Evolutionary conservation across 1,140 invertebrate species (phyloP), one percentile per base, ranked within the genome.

Genomic region (Elymnias hypermnestra): DNA sequence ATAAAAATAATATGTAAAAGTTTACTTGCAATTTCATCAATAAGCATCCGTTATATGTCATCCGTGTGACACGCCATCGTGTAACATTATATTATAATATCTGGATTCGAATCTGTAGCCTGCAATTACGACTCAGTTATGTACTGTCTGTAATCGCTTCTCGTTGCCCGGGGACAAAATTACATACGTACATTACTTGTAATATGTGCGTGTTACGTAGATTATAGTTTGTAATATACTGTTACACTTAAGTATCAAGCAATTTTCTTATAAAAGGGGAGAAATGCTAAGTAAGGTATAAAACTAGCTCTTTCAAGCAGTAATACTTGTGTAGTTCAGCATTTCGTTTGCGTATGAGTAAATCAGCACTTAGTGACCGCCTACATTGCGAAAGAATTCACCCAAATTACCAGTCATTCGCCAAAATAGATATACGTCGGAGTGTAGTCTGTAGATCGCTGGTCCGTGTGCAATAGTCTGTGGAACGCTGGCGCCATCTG

Each of bases 121-220:
- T 21, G 9, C 19, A 9, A 36, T 36, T 36, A 36, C 33, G 15
- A 18, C 12, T 36, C 33, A 19, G 33, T 21, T 36, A 19, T 21
- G 33, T 14, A 10, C 33, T 36, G 10, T 36, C 33, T 36, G 33
- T 36, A 36, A 36, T 36, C 17, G 17, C 17, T 9, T 19, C 33
- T 36, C 33, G 33, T 36, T 36, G 33, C 33, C 33, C 17, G 33
- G 17, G 9, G 33, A 21, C 33, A 8, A 19, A 18, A 36, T 36
- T 36, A 21, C 33, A 18, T 18, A 21, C 17, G 18, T 9, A 36
- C 3, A 10, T 36, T 6, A 10, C 19, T 21, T 21, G 17, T 36
- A 15, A 14, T 19, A 36, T 36, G 9, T 36, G 17, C 33, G 33
- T 36, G 33, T 36, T 1, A 36, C 17, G 2, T 8, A 36, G 33